Evolutionary conservation across 2,113 vertebrate species (phyloP), one percentile per base, ranked within the genome.

Genomic region (Nipponia nippon): DNA sequence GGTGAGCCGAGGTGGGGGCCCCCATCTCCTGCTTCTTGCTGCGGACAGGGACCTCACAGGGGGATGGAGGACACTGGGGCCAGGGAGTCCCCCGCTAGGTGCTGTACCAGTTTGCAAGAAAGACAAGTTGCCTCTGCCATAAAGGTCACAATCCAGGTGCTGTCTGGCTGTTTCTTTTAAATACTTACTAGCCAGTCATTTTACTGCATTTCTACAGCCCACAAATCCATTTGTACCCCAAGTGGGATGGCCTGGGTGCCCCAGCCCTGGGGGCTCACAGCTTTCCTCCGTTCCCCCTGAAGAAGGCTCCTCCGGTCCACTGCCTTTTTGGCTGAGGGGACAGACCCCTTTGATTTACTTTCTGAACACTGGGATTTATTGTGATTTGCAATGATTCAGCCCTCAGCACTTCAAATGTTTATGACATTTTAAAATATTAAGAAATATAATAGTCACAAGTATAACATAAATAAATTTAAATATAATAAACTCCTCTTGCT

Each of bases 351-450:
- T 53, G 49, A 70, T 82, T 78, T 73, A 75, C 71, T 73, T 79
- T 87, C 52, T 56, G 72, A 83, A 65, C 62, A 40, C 66, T 65
- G 59, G 32, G 46, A 83, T 92, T 65, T 83, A 79, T 80, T 83
- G 55, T 70, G 67, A 73, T 87, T 87, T 90, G 50, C 66, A 92
- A 8, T 13, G 46, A 83, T 75, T 92, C 85, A 89, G 76, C 47
- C 70, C 66, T 76, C 89, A 91, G 73, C 22, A 67, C 56, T 66
- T 79, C 42, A 96, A 95, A 87, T 86, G 71, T 86, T 93, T 93
- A 87, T 58, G 70, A 79, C 40, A 89, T 93, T 91, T 91, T 87
- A 83, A 95, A 96, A 90, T 94, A 83, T 61, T 76, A 90, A 93
- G 90, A 92, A 95, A 94, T 77, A 87, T 29, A 92, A 95, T 89